Base-by-base conservation (phyloP, 30 jellyfish, hydroid and myxozoan species). In the Aurelia aurita region DNA sequence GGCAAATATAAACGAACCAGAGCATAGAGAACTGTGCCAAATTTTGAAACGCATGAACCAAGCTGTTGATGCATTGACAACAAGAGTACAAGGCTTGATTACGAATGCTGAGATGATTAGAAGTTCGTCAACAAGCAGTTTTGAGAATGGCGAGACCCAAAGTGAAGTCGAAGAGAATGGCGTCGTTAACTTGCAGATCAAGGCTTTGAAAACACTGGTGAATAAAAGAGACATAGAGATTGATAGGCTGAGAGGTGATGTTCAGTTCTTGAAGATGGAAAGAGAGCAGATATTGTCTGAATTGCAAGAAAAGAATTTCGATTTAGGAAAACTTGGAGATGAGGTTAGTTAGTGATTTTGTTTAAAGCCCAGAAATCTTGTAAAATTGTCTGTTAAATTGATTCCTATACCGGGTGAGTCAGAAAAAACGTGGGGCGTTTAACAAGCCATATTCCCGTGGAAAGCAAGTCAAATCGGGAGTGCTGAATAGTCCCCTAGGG, bases 1-100 rank as follows among this genome's bases (percentile, higher is more conserved):
- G 59, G 69, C 82, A 19, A 89, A 66, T 62, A 84, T 90, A 5
- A 77, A 58, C 57, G 79, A 77, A 28, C 67, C 90, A n/a, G 96
- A 91, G 29, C 96, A 91, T 32, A 80, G 89, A 35, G 96, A 86
- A 49, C 21, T 85, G 45, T 75, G 87, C 58, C 74, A 73, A 66
- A 73, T 86, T 5, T 45, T 86, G 60, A 74, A 66, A 44, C 77
- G 95, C 19, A 86, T 86, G 89, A 86, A 75, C 55, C 79, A 58
- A 34, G 62, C 79, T 1, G 95, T 86, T 3, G 95, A 86, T 39
- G 45, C 25, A 13, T 23, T 86, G 69, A 74, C 95, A 9, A 35
- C 62, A 34, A 74, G 76, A 45, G 51, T 86, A 22, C 95, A 76
- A 53, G 66, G 54, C n/a, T 43, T 86, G 79, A 86, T 86, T 14